Percentiles rank a stretch among this genome's conserved stretches.
These are phyloP conservation scores for Plodia interpunctella DNA, from an alignment of 1,140 invertebrate species.

Conservation along the genomic window DNA sequence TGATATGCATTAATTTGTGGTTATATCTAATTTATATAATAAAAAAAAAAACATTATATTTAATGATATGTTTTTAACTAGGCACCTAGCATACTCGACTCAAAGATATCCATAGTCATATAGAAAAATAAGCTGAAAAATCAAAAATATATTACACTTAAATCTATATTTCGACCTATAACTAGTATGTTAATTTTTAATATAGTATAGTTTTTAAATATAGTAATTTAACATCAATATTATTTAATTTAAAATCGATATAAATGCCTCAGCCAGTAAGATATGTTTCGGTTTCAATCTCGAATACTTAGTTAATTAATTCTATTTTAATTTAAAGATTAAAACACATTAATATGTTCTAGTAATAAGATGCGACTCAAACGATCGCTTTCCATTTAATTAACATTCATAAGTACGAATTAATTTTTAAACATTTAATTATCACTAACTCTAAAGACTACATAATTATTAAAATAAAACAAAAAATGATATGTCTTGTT, in stretches of 20 bases:
- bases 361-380: constrained; percentile 26
- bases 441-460: constrained; percentile 35
- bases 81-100: constrained; percentile 53
- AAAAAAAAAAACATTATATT: constrained; percentile 20
- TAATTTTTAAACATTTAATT: constrained; percentile 45
- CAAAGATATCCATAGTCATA: not conserved
- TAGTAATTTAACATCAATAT: constrained; percentile 53
- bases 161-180: constrained; percentile 31
- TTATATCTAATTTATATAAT: not conserved
- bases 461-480: constrained; percentile 31
- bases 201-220: constrained; percentile 32
- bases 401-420: constrained; percentile 59
- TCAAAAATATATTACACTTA: constrained; percentile 25
- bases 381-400: constrained; percentile 21
- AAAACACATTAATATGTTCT: constrained; percentile 46
- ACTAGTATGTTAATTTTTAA: constrained; percentile 35
- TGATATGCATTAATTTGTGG: constrained; percentile 8
- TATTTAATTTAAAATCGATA: constrained; percentile 36
- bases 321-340: constrained; percentile 43
- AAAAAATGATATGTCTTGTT: constrained; percentile 31
- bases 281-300: constrained; percentile 68
- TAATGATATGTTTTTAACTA: constrained; percentile 49
- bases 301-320: constrained; percentile 51
- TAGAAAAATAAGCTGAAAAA: constrained; percentile 30
- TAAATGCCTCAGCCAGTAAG: constrained; percentile 71